These are phyloP conservation scores for Myotis planiceps DNA, from an alignment of 2,797 vertebrate species.

Conservation along the genomic window DNA sequence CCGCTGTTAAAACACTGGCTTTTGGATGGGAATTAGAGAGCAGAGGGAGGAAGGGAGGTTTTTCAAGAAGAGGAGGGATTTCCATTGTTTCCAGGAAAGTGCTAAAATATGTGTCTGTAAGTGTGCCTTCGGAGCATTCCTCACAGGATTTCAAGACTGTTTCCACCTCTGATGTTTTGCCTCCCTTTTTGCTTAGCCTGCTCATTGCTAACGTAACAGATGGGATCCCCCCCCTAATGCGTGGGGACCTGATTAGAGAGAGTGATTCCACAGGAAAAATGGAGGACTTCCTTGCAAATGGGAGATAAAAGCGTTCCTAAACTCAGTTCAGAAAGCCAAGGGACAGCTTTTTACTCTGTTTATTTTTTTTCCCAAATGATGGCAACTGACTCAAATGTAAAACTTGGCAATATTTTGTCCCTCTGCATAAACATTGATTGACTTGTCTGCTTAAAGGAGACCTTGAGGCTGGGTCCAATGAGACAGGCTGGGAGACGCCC, in stretches of 20 bases:
- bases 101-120: neutral
- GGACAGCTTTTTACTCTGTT: neutral
- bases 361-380: neutral
- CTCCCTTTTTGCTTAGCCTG: conserved; percentile 1
- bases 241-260: neutral
- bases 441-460: conserved; percentile 24
- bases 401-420: neutral
- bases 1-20: neutral
- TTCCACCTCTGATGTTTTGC: neutral
- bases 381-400: neutral
- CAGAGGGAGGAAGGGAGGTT: neutral
- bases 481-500: neutral
- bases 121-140: conserved; percentile 3
- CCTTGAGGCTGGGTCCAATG: neutral
- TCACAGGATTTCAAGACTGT: neutral
- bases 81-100: conserved; percentile 51
- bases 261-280: neutral
- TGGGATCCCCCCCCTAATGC: neutral
- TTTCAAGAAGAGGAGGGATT: conserved; percentile 32
- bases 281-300: neutral
- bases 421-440: neutral
- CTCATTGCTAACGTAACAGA: conserved; percentile 19
- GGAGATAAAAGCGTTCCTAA: neutral
- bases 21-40: neutral
- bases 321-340: neutral